A percentile compares a stretch with the other conserved stretches of the same genome.
Evolutionary conservation across 2,797 vertebrate genomes (phyloP).

Genomic region (Scleropages formosus): DNA sequence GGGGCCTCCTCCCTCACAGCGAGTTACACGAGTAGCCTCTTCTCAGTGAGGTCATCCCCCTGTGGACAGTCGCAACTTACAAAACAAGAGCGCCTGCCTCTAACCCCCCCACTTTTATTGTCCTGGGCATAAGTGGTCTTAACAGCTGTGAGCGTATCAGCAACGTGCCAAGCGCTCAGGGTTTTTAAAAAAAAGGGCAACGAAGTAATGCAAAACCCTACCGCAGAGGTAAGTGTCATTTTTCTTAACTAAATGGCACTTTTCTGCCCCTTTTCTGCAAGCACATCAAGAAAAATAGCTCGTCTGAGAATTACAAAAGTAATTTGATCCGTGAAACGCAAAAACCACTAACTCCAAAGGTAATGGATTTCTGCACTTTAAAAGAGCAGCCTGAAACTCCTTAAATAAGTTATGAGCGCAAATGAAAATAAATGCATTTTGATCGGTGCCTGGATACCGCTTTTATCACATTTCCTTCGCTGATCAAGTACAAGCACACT

Average conservation of each 20-base stretch:
- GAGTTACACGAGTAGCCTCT: not conserved
- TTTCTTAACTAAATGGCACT: too few relatives aligned
- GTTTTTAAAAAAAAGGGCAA: too few relatives aligned
- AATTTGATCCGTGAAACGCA: not conserved
- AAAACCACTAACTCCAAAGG: constrained; percentile 3
- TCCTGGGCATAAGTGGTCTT: too few relatives aligned
- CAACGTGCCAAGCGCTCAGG: too few relatives aligned
- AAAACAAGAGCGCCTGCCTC: not conserved
- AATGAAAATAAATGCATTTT: constrained; percentile 21
- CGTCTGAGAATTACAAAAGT: not conserved
- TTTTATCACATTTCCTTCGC: not conserved
- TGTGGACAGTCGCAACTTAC: not conserved
- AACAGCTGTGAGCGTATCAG: too few relatives aligned
- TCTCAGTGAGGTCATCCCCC: not conserved
- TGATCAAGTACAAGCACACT: not conserved
- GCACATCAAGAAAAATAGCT: constrained; percentile 1
- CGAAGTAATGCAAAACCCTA: too few relatives aligned
- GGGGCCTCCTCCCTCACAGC: not conserved
- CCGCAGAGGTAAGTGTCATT: too few relatives aligned
- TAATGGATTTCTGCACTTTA: constrained; percentile 40
- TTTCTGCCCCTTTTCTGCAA: too few relatives aligned
- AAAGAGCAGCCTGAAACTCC: constrained; percentile 44
- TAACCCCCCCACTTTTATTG: too few relatives aligned
- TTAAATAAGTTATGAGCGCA: constrained; percentile 58
- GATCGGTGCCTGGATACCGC: not conserved